phyloP scores from a whole-genome alignment of 2,888 invertebrate species.

The Eudemis profundana region DNA sequence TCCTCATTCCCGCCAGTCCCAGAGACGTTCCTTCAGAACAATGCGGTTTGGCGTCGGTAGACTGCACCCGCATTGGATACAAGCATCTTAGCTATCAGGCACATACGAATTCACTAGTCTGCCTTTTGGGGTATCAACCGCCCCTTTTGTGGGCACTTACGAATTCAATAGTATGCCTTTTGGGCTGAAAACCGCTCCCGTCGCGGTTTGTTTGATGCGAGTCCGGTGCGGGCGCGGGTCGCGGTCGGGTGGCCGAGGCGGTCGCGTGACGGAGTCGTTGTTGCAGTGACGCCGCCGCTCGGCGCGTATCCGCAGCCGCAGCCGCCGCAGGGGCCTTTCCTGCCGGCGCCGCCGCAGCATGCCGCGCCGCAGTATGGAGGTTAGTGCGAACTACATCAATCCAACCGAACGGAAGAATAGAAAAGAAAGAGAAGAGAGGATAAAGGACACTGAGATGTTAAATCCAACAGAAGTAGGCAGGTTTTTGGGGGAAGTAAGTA shows the following conservation, averaged over 20 bases:
- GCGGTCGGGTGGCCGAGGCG: constrained; percentile 45
- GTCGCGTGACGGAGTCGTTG: constrained; percentile 61
- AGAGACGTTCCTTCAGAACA: neutral
- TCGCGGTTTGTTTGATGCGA: neutral
- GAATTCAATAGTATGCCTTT: neutral
- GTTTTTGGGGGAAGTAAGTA: too few species aligned
- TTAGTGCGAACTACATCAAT: too few species aligned
- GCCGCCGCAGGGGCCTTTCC: constrained; percentile 86
- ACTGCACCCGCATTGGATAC: constrained; percentile 1
- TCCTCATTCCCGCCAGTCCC: constrained; percentile 6
- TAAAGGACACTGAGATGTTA: too few species aligned
- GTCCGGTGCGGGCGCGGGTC: constrained; percentile 17
- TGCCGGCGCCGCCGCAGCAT: constrained; percentile 88
- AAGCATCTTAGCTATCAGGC: too few species aligned
- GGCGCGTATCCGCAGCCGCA: constrained; percentile 86
- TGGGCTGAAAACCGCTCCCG: neutral
- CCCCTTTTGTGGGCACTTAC: neutral
- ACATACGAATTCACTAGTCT: neutral
- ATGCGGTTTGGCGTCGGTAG: constrained; percentile 17
- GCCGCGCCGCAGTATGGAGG: constrained; percentile 84
- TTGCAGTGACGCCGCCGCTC: constrained; percentile 83
- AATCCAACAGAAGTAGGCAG: too few species aligned
- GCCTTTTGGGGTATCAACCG: constrained; percentile 5
- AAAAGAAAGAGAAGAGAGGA: too few species aligned
- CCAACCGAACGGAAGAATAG: too few species aligned